Evolutionary conservation across 2,113 vertebrate genomes (phyloP).

Genomic region (Otus sunia): DNA sequence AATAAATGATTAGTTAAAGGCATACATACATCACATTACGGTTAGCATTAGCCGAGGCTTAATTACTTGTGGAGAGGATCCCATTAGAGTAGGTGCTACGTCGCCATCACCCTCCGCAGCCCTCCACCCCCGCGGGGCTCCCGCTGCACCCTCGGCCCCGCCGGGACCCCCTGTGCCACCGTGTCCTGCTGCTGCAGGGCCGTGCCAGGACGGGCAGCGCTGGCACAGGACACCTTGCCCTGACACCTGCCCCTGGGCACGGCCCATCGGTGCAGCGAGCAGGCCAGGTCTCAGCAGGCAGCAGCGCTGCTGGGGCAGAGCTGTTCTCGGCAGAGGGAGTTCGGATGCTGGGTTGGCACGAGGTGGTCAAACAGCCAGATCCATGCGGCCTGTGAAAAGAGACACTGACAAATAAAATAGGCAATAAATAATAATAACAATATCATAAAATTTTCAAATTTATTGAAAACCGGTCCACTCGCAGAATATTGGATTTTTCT

Average conservation of each 20-base stretch:
- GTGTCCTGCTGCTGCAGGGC: fast-evolving
- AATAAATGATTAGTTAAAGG: constrained; percentile 88
- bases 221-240: neutral
- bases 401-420: constrained; percentile 46
- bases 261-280: fast-evolving
- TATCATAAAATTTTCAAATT: constrained; percentile 69
- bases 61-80: constrained; percentile 82
- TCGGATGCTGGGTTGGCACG: neutral
- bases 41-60: constrained; percentile 75
- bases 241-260: fast-evolving
- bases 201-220: fast-evolving
- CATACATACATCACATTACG: constrained; percentile 81
- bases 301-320: fast-evolving
- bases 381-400: neutral
- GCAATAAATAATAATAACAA: constrained; percentile 71
- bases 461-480: constrained; percentile 50
- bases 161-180: fast-evolving
- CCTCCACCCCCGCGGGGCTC: neutral
- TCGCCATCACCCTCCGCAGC: neutral
- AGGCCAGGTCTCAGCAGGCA: neutral
- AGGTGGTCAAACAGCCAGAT: neutral
- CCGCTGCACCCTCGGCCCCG: neutral
- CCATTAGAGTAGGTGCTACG: constrained; percentile 41
- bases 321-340: neutral
- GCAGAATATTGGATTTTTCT: constrained; percentile 44